A percentile compares a stretch with the other conserved stretches of the same genome.
Evolutionary conservation across 2,797 vertebrate genomes (phyloP).

Genomic region (Poecilia wingei): DNA sequence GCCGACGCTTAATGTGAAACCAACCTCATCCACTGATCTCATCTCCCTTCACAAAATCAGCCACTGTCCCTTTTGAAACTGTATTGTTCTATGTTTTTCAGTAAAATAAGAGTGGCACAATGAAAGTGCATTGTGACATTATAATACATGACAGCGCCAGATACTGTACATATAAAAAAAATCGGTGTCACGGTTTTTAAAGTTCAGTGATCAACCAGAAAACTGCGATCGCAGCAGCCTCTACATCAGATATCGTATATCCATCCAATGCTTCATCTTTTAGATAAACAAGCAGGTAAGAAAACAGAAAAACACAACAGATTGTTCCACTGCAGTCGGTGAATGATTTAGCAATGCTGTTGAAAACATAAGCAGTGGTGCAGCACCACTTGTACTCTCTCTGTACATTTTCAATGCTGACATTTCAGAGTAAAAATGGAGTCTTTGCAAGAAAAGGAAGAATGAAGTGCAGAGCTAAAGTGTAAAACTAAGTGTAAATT

Average conservation of each 20-base stretch:
- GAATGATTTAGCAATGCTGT: slow-evolving; percentile 1
- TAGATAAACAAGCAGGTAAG: not conserved
- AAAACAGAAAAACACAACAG: not conserved
- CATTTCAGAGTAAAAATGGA: not conserved
- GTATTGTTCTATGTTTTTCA: too few species aligned
- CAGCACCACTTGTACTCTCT: not conserved
- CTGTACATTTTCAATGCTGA: not conserved
- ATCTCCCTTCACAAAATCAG: too few species aligned
- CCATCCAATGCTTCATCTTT: not conserved
- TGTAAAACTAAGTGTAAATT: not conserved
- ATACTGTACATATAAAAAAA: too few species aligned
- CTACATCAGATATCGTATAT: not conserved
- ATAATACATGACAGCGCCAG: too few species aligned
- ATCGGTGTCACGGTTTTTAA: too few species aligned
- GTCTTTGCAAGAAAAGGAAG: not conserved
- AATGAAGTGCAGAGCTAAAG: not conserved
- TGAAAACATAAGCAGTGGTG: not conserved
- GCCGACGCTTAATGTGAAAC: too few species aligned
- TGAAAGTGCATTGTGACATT: too few species aligned
- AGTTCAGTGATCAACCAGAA: too few species aligned
- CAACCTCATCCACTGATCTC: too few species aligned
- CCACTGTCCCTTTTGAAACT: too few species aligned
- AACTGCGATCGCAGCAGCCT: too few species aligned
- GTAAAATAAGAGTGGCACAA: too few species aligned
- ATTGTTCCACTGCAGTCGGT: not conserved